Evolutionary conservation across 2,113 vertebrate genomes (phyloP).

Genomic region (Ploceus nigricollis): DNA sequence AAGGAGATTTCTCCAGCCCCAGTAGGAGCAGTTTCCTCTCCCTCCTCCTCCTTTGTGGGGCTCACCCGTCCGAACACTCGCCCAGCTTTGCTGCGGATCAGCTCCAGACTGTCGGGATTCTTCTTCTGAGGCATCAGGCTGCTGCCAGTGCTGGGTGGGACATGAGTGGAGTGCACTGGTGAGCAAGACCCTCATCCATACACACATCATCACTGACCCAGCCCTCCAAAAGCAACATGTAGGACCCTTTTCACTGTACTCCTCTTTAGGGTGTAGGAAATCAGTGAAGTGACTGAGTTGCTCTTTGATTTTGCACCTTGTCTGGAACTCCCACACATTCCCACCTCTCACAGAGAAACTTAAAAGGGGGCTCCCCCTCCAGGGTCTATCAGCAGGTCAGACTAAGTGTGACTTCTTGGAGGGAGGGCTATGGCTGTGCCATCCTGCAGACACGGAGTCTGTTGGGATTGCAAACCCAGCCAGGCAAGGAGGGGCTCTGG

Average conservation of each 20-base stretch:
- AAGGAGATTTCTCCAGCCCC: neutral
- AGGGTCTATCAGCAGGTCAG: neutral
- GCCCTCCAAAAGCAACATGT: accelerated
- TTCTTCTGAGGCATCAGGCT: conserved; percentile 94
- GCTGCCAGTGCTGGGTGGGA: conserved; percentile 84
- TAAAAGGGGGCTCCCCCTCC: neutral
- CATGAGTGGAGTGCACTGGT: conserved; percentile 19
- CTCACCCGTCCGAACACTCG: conserved; percentile 90
- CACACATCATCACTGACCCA: neutral
- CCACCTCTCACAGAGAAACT: too few species aligned
- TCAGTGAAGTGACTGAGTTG: neutral
- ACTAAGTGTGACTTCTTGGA: too few species aligned
- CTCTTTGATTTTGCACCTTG: neutral
- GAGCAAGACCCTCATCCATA: neutral
- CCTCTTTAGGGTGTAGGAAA: neutral
- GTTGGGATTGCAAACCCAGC: neutral
- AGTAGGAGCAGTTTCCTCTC: accelerated
- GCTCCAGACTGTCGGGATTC: conserved; percentile 94
- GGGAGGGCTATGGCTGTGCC: neutral
- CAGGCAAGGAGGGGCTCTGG: neutral
- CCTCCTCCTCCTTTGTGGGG: neutral
- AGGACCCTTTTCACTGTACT: too few species aligned
- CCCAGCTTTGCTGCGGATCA: conserved; percentile 95
- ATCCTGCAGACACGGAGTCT: neutral
- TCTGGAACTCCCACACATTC: neutral